A percentile compares a stretch with the other conserved stretches of the same genome.
These are phyloP conservation scores for Periphyllus acericola DNA, from an alignment of 2,888 invertebrate genomes.

Conservation along the genomic window DNA sequence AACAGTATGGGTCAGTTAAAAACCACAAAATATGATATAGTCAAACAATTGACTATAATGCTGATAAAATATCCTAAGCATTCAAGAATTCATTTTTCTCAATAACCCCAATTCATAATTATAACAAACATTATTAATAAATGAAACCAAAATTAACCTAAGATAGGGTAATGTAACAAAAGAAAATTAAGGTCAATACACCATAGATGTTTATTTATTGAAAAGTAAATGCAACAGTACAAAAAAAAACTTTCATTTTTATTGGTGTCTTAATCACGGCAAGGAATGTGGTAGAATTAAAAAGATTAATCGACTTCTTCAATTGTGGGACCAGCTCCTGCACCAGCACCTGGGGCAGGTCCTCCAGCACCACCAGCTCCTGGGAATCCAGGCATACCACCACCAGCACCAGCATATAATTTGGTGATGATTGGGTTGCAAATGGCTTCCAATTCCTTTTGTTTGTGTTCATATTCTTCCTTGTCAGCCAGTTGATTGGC, in stretches of 20 bases:
- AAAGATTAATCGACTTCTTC: conserved; percentile 59
- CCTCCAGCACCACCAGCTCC: conserved; percentile 69
- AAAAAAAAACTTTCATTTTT: conserved; percentile 38
- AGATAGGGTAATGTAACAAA: too few relatives aligned
- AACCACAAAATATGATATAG: too few relatives aligned
- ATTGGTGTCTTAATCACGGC: conserved; percentile 2
- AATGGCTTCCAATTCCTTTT: conserved; percentile 90
- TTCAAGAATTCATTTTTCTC: too few relatives aligned
- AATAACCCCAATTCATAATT: too few relatives aligned
- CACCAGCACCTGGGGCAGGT: conserved; percentile 67
- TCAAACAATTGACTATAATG: too few relatives aligned
- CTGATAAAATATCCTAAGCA: too few relatives aligned
- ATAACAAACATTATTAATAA: too few relatives aligned
- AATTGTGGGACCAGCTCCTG: conserved; percentile 59
- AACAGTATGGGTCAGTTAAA: too few relatives aligned
- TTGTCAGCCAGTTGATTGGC: conserved; percentile 89
- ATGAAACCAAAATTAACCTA: too few relatives aligned
- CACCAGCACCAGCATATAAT: conserved; percentile 88
- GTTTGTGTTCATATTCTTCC: conserved; percentile 94
- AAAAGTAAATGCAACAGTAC: conserved; percentile 43
- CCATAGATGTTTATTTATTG: conserved; percentile 10
- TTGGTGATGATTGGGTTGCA: conserved; percentile 96
- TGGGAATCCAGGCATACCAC: conserved; percentile 67
- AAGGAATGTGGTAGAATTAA: conserved; percentile 26
- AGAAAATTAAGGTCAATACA: not conserved